These are phyloP conservation scores for Tetragnatha montana DNA, from an alignment of 2,888 invertebrate species.

Conservation along the genomic window DNA sequence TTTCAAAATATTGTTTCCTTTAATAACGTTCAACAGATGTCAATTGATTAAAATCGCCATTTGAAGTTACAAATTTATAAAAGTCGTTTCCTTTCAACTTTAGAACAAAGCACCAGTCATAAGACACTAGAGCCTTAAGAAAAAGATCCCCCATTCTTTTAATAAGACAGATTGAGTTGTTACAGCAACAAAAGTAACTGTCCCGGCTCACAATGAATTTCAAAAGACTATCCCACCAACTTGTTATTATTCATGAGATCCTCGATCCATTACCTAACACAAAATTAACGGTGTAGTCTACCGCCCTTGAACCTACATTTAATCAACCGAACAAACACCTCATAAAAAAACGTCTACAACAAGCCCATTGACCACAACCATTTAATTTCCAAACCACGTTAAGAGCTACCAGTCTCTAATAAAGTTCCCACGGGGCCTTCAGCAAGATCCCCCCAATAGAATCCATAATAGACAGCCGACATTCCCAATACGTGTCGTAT, in stretches of 20 bases:
- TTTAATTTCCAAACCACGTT: background rate
- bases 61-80: no score
- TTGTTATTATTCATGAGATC: background rate
- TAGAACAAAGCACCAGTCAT: no score
- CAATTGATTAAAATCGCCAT: no score
- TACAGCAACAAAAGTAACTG: no score
- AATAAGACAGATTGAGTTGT: no score
- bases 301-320: background rate
- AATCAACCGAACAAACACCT: background rate
- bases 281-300: background rate
- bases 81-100: no score
- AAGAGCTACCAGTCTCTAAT: background rate
- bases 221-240: background rate
- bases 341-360: background rate
- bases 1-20: no score
- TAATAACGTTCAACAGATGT: no score
- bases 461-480: background rate
- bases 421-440: background rate
- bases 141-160: no score
- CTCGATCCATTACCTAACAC: background rate
- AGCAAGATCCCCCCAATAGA: background rate
- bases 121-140: no score
- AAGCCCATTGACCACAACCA: background rate
- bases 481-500: background rate
- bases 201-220: no score